phyloP scores from a whole-genome alignment of 1,140 invertebrate genomes.

The Pygmarrhopalites habei region DNA sequence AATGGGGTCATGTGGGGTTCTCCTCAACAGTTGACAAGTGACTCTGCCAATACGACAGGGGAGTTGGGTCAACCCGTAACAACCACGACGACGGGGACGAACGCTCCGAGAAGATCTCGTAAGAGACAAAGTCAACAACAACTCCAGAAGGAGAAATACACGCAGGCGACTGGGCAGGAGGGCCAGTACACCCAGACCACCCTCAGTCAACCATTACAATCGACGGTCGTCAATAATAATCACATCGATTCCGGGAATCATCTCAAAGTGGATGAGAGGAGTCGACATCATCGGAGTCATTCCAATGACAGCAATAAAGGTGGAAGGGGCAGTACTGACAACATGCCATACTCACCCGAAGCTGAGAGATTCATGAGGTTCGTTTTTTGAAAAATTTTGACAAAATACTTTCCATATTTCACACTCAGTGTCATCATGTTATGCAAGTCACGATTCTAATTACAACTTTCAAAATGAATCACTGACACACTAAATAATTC shows the following conservation, averaged over 20 bases:
- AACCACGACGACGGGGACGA: not conserved
- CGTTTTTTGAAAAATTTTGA: too few species aligned
- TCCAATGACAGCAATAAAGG: not conserved
- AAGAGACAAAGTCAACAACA: too few species aligned
- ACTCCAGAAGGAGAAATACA: constrained; percentile 1
- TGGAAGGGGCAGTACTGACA: not conserved
- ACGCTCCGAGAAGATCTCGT: not conserved
- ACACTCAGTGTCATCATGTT: too few species aligned
- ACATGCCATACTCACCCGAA: not conserved
- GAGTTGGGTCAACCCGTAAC: not conserved
- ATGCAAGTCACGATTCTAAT: too few species aligned
- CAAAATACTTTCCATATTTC: too few species aligned
- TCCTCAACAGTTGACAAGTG: constrained; percentile 13
- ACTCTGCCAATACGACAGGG: not conserved
- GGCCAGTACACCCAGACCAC: not conserved
- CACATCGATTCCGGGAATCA: not conserved
- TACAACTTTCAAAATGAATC: too few species aligned
- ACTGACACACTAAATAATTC: too few species aligned
- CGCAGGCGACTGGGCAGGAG: not conserved
- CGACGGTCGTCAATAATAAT: not conserved
- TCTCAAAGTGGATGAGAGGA: not conserved
- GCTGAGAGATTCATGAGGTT: not conserved
- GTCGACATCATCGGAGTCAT: not conserved
- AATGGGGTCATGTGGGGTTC: constrained; percentile 22
- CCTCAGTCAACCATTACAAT: not conserved